Conservation (phyloP, 2,797 vertebrate genomes). For the Aeoliscus strigatus region DNA sequence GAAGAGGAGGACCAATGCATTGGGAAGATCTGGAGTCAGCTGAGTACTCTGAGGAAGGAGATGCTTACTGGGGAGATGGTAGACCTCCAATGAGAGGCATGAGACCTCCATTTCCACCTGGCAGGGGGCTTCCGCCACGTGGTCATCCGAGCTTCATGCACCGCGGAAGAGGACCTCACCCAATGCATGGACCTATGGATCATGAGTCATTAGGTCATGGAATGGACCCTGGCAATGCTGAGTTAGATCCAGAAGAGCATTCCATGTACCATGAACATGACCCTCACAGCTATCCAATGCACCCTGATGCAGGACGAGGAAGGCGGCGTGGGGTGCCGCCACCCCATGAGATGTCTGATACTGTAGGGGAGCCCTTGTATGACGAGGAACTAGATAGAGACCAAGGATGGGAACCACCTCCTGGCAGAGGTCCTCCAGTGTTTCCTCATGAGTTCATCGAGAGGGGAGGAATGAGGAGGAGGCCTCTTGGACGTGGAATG, state of each 20-base stretch:
- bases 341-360: slow-evolving; percentile 68
- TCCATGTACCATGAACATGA: slow-evolving; percentile 59
- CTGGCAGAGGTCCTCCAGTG: slow-evolving; percentile 67
- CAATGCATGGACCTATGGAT: slow-evolving; percentile 68
- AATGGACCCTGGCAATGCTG: slow-evolving; percentile 55
- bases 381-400: slow-evolving; percentile 64
- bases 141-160: slow-evolving; percentile 76
- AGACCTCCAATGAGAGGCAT: slow-evolving; percentile 73
- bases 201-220: slow-evolving; percentile 52
- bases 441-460: slow-evolving; percentile 74
- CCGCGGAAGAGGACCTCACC: slow-evolving; percentile 71
- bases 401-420: slow-evolving; percentile 61
- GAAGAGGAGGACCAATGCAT: slow-evolving; percentile 70
- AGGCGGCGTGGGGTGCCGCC: slow-evolving; percentile 66
- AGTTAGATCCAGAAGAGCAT: slow-evolving; percentile 49
- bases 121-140: slow-evolving; percentile 67
- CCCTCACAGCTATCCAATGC: slow-evolving; percentile 49
- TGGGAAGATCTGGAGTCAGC: slow-evolving; percentile 81
- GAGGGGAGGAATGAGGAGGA: slow-evolving; percentile 59
- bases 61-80: slow-evolving; percentile 81
- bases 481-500: slow-evolving; percentile 63
- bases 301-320: slow-evolving; percentile 73
- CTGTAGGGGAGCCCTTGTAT: slow-evolving; percentile 47
- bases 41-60: slow-evolving; percentile 80
- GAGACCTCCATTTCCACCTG: slow-evolving; percentile 72